A percentile compares a stretch with the other conserved stretches of the same genome.
phyloP scores from a whole-genome alignment of 2,888 invertebrate species.

The Dynastes tityus region DNA sequence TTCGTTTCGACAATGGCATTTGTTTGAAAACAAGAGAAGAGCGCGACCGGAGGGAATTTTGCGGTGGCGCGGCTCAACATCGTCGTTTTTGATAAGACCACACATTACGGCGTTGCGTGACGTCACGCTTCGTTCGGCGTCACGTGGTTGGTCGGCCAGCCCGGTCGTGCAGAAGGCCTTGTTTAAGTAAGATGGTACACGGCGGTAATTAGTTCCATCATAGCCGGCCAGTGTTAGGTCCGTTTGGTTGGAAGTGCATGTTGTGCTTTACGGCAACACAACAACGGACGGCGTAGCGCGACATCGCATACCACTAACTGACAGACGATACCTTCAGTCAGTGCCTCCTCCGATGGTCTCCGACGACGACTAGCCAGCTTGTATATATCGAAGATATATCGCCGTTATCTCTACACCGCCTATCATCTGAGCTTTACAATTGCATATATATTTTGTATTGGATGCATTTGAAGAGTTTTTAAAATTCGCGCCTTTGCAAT shows the following conservation, averaged over 20 bases:
- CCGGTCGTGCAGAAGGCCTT: conserved; percentile 53
- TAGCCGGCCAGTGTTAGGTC: conserved; percentile 42
- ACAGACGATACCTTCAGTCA: background rate
- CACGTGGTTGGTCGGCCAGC: conserved; percentile 41
- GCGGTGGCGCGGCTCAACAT: conserved; percentile 35
- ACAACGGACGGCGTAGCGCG: background rate
- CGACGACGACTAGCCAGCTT: conserved; percentile 1
- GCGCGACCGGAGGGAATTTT: conserved; percentile 41
- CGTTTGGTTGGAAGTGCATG: conserved; percentile 28
- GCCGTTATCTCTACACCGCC: background rate
- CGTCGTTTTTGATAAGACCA: conserved; percentile 38
- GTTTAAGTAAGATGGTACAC: conserved; percentile 56
- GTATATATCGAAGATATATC: conserved; percentile 5
- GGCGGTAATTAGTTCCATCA: conserved; percentile 53
- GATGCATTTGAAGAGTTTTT: conserved; percentile 4
- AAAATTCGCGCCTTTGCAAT: background rate
- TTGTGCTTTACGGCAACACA: background rate
- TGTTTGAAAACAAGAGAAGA: conserved; percentile 42
- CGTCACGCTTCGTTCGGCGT: conserved; percentile 35
- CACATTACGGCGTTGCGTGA: conserved; percentile 41
- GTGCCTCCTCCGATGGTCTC: background rate
- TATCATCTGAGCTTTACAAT: too few species aligned
- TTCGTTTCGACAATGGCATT: conserved; percentile 31
- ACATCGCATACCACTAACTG: conserved; percentile 17
- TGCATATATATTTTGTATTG: background rate